Evolutionary conservation across 2,888 invertebrate species (phyloP).

Genomic region (Hypena proboscidalis): DNA sequence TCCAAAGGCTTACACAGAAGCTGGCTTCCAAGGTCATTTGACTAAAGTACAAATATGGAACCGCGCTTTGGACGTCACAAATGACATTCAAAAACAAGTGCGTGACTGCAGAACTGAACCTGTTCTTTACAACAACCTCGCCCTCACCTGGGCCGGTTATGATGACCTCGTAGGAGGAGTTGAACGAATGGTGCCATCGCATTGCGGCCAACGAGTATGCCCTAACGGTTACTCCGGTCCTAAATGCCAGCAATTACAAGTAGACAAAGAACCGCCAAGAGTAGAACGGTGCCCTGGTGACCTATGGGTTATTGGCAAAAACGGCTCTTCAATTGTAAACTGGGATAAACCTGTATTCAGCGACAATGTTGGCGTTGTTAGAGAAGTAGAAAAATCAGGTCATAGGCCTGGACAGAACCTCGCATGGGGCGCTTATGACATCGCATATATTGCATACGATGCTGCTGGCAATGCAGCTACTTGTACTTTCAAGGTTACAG

Average conservation of each 20-base stretch:
- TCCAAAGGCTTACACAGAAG: slow-evolving; percentile 93
- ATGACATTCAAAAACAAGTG: slow-evolving; percentile 97
- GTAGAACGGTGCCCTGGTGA: slow-evolving; percentile 97
- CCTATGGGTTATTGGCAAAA: slow-evolving; percentile 96
- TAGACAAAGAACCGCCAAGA: slow-evolving; percentile 94
- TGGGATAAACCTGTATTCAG: slow-evolving; percentile 97
- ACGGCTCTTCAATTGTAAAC: slow-evolving; percentile 94
- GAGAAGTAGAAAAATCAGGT: slow-evolving; percentile 93
- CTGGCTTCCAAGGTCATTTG: slow-evolving; percentile 97
- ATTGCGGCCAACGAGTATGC: slow-evolving; percentile 95
- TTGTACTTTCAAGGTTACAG: slow-evolving; percentile 96
- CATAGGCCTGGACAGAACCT: slow-evolving; percentile 95
- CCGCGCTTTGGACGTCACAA: slow-evolving; percentile 94
- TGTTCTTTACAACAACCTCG: slow-evolving; percentile 93
- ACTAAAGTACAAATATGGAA: slow-evolving; percentile 98
- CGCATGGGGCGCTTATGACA: slow-evolving; percentile 96
- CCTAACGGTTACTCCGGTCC: slow-evolving; percentile 94
- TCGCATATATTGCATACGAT: slow-evolving; percentile 97
- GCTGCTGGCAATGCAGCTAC: slow-evolving; percentile 96
- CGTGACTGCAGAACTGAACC: slow-evolving; percentile 96
- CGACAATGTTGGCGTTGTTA: slow-evolving; percentile 93
- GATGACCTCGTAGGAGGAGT: slow-evolving; percentile 95
- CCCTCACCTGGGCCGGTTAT: slow-evolving; percentile 97
- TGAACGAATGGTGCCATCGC: slow-evolving; percentile 95
- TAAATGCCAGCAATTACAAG: slow-evolving; percentile 93